Conservation (phyloP, 2,888 invertebrate genomes). For the Bombyx huttoni region DNA sequence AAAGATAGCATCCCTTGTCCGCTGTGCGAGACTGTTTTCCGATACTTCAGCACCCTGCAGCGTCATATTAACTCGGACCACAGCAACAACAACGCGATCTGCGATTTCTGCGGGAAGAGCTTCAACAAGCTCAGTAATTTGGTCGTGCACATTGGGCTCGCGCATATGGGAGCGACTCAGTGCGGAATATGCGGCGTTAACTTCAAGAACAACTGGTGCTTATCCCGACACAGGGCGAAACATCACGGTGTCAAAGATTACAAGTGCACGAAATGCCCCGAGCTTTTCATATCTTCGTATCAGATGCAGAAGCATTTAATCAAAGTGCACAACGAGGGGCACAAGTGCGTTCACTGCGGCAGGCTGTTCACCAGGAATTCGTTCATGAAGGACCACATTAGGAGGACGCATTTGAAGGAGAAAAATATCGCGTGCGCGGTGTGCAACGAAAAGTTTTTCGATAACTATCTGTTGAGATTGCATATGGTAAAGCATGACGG, state of each 20-base stretch:
- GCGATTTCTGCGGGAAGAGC: constrained; percentile 52
- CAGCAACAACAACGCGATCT: constrained; percentile 50
- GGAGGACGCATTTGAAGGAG: constrained; percentile 59
- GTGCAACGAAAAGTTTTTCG: constrained; percentile 54
- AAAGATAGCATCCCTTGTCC: constrained; percentile 57
- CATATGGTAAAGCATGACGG: constrained; percentile 71
- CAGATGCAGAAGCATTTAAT: constrained; percentile 68
- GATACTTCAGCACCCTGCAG: constrained; percentile 46
- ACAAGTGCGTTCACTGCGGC: constrained; percentile 48
- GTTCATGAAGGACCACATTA: constrained; percentile 55
- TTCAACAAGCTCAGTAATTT: constrained; percentile 45
- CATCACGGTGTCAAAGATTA: constrained; percentile 49
- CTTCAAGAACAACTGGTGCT: constrained; percentile 48
- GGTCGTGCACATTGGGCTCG: constrained; percentile 44
- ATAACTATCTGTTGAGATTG: constrained; percentile 44
- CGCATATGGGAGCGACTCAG: constrained; percentile 43
- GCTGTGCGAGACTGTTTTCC: constrained; percentile 36
- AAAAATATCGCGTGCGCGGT: constrained; percentile 53
- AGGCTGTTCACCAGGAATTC: constrained; percentile 61
- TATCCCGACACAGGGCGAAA: constrained; percentile 50
- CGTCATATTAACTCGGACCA: constrained; percentile 53
- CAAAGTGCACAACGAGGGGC: constrained; percentile 53
- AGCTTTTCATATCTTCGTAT: constrained; percentile 62
- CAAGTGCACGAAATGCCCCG: constrained; percentile 51
- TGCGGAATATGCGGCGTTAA: constrained; percentile 45